Evolutionary conservation across 2,113 vertebrate species (phyloP), one percentile per base, ranked within the genome.

Genomic region (Archocentrus centrarchus): DNA sequence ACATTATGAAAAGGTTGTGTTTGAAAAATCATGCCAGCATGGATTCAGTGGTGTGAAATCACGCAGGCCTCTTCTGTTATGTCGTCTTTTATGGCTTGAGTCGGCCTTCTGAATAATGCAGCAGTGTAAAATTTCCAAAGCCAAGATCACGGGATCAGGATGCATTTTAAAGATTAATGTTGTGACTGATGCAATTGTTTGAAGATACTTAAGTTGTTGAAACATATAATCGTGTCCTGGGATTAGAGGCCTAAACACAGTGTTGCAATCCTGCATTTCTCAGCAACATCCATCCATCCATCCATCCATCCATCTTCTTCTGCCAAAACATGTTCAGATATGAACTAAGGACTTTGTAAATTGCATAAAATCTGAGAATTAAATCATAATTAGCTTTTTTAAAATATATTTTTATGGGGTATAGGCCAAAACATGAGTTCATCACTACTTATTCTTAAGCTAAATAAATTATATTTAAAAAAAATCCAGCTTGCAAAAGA

Each of bases 121-220:
- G n/a, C 35, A 14, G 20, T 11, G n/a, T 35, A 59, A 41, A 61
- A 60, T 63, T 32, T 73, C 44, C 13, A 2, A 55, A 73, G 53
- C 6, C n/a, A 22, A 22, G 32, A 75, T 35, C 53, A 75, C 3
- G 7, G 30, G 53, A 35, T 77, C 9, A 32, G 35, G 47, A 35
- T 58, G 13, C 53, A 59, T 35, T 17, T 14, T 30, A 24, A 60
- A 76, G 59, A 85, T 64, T 78, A 64, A 61, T 81, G 17, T 7
- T 53, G 18, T 37, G 66, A 77, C 57, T 59, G 22, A 24, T 75
- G 14, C 24, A 41, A 53, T 57, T 6, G 79, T 22, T 55, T 58
- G 44, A 76, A 61, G 77, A 77, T 60, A 58, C 30, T 55, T 75
- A 80, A 64, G 14, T 77, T 10, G 17, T 27, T 50, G 62, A 35